Percentiles rank a stretch among this genome's conserved stretches.
Conservation (phyloP, 2,113 vertebrate genomes). For the Salminus brasiliensis region DNA sequence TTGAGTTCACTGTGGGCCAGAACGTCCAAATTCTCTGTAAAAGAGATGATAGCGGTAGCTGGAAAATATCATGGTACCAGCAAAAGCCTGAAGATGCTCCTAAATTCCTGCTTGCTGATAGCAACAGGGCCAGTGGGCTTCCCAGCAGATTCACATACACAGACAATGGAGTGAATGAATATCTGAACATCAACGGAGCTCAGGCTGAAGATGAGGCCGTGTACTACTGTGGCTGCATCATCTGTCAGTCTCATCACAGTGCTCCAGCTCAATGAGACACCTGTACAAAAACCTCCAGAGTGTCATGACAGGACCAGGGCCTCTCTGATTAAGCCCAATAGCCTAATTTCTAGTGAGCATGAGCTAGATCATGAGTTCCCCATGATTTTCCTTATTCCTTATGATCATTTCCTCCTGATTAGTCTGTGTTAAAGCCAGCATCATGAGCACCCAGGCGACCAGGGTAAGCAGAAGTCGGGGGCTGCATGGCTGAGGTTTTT, state of each 20-base stretch:
- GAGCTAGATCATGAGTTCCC: background rate
- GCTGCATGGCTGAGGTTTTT: background rate
- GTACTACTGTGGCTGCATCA: slow-evolving; percentile 44
- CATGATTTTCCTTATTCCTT: too few relatives aligned
- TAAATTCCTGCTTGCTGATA: slow-evolving; percentile 18
- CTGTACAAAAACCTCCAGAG: slow-evolving; percentile 33
- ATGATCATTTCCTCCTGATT: background rate
- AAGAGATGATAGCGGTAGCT: background rate
- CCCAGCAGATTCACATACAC: slow-evolving; percentile 47
- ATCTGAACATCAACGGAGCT: slow-evolving; percentile 43
- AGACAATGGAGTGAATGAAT: background rate
- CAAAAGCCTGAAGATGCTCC: slow-evolving; percentile 42
- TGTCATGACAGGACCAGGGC: background rate
- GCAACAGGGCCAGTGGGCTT: slow-evolving; percentile 28
- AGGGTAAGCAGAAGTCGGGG: background rate
- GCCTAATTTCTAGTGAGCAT: background rate
- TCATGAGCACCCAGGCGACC: background rate
- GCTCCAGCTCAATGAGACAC: background rate
- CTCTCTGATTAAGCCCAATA: background rate
- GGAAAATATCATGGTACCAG: slow-evolving; percentile 31
- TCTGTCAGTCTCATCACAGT: slow-evolving; percentile 32
- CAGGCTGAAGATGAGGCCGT: slow-evolving; percentile 38
- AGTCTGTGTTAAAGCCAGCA: background rate
- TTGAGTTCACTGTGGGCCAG: background rate
- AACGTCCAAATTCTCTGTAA: slow-evolving; percentile 40